Evolutionary conservation across 2,888 invertebrate genomes (phyloP).

Genomic region (Sisyra terminalis): DNA sequence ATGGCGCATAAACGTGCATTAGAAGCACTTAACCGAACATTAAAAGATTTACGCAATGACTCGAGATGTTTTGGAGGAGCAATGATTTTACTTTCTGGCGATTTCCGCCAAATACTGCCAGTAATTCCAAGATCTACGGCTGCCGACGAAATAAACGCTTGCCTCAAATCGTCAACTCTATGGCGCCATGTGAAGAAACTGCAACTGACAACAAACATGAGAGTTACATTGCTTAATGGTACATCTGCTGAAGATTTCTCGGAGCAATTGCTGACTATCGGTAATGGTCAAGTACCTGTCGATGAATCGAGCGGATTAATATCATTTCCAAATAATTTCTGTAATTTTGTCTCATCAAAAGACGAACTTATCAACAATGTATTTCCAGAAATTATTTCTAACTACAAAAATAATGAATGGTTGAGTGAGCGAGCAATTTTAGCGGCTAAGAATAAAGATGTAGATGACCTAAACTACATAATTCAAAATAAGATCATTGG

Average conservation of each 20-base stretch:
- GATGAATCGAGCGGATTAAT: constrained; percentile 19
- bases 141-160: constrained; percentile 11
- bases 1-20: constrained; percentile 18
- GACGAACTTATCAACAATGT: constrained; percentile 14
- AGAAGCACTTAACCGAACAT: constrained; percentile 16
- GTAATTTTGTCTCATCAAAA: constrained; percentile 16
- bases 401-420: constrained; percentile 16
- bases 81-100: constrained; percentile 11
- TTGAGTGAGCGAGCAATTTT: constrained; percentile 15
- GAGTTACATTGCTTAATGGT: constrained; percentile 9
- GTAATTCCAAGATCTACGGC: constrained; percentile 12
- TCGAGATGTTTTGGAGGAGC: constrained; percentile 11
- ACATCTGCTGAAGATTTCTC: constrained; percentile 9
- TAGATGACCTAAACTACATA: constrained; percentile 18
- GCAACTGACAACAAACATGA: constrained; percentile 10
- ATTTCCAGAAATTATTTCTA: constrained; percentile 16
- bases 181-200: constrained; percentile 12
- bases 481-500: constrained; percentile 16
- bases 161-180: constrained; percentile 10
- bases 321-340: constrained; percentile 19
- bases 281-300: constrained; percentile 18
- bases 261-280: constrained; percentile 20
- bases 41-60: constrained; percentile 15
- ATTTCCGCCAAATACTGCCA: constrained; percentile 13
- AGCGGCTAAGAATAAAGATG: constrained; percentile 18